Evolutionary conservation across 2,797 vertebrate genomes (phyloP).

Genomic region (Gallinago nigripennis): DNA sequence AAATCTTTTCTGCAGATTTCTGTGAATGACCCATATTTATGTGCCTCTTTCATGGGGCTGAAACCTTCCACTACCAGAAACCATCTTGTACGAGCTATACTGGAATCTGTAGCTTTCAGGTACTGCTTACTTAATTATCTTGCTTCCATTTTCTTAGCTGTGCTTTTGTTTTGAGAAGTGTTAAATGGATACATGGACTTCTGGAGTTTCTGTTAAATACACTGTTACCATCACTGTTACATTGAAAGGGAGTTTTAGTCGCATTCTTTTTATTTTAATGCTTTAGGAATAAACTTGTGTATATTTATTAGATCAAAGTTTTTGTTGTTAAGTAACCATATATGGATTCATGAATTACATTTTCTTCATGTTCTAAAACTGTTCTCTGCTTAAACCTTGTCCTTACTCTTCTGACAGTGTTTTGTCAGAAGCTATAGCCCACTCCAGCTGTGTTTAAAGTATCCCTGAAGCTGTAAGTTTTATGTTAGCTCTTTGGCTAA

Average conservation of each 20-base stretch:
- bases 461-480: background rate
- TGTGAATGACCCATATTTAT: slow-evolving; percentile 88
- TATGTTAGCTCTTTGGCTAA: background rate
- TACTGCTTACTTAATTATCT: slow-evolving; percentile 32
- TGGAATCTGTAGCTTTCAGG: slow-evolving; percentile 95
- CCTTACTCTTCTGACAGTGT: background rate
- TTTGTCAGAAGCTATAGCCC: background rate
- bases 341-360: background rate
- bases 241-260: background rate
- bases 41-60: slow-evolving; percentile 92
- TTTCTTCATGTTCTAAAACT: background rate
- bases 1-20: slow-evolving; percentile 81
- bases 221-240: background rate
- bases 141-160: background rate
- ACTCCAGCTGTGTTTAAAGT: background rate
- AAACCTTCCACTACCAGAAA: slow-evolving; percentile 89
- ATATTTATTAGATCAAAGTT: background rate
- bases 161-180: background rate
- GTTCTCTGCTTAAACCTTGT: background rate
- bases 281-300: background rate
- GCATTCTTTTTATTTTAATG: background rate
- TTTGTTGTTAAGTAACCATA: background rate
- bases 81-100: slow-evolving; percentile 92
- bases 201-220: background rate
- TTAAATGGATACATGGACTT: background rate